A percentile compares a stretch with the other conserved stretches of the same genome.
Evolutionary conservation across 2,113 vertebrate species (phyloP).

Genomic region (Eublepharis macularius): DNA sequence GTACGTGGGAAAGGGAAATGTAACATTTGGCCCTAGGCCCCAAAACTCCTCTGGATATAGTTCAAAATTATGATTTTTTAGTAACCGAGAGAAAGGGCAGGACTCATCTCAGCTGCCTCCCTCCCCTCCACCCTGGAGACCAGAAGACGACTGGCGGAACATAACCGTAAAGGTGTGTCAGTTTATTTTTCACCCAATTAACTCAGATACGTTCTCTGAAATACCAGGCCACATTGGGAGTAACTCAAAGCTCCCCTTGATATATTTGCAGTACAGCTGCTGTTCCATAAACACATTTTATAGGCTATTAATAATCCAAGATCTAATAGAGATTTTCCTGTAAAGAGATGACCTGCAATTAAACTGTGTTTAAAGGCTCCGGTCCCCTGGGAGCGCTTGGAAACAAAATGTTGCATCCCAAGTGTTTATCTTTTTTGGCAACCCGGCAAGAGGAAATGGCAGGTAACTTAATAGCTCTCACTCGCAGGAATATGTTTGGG

Average conservation of each 20-base stretch:
- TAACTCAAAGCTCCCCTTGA: neutral
- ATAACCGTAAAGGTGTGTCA: neutral
- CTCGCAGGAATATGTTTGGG: fast-evolving
- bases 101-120: neutral
- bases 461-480: neutral
- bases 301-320: slow-evolving; percentile 36
- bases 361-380: slow-evolving; percentile 6
- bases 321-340: slow-evolving; percentile 35
- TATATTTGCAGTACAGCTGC: slow-evolving; percentile 6
- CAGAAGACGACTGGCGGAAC: neutral
- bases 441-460: neutral
- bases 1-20: too few relatives aligned
- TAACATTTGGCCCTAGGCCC: too few relatives aligned
- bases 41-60: too few relatives aligned
- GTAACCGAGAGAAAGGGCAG: neutral
- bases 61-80: too few relatives aligned
- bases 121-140: too few relatives aligned
- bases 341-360: slow-evolving; percentile 31
- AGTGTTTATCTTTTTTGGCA: neutral
- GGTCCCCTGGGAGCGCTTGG: neutral
- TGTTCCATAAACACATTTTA: slow-evolving; percentile 36
- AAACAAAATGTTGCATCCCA: neutral
- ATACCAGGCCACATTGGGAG: neutral
- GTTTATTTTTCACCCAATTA: slow-evolving; percentile 19
- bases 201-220: neutral